Evolutionary conservation across 2,888 invertebrate species (phyloP), one percentile per base, ranked within the genome.

Genomic region (Platycnemis pennipes): DNA sequence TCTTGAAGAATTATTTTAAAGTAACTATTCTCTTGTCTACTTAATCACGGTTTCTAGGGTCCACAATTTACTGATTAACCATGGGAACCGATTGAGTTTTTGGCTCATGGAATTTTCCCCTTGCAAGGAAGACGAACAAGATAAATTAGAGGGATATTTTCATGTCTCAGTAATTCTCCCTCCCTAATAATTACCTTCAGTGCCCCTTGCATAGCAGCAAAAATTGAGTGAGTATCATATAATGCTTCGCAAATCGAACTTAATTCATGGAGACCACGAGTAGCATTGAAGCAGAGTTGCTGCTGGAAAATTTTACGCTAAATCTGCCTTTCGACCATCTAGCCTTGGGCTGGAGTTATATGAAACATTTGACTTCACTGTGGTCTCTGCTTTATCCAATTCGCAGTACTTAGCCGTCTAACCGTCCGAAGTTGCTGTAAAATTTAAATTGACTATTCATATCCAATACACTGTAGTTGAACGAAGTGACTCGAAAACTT

Each of bases 21-120:
- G 63, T 11, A 63, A 44, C 44, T 63, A 69, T 69, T 63, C 37
- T 91, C 63, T 63, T 5, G 44, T 26, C n/a, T 63, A 69, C 37
- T 37, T 91, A n/a, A 37, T 89, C 37, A 37, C 89, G 89, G 53
- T 89, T 89, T 89, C 89, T 53, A 53, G 53, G 56, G 42, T 89
- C 56, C 89, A 89, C 42, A 56, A 56, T 69, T 91, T 63, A 37
- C 63, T 45, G 63, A 42, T 37, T 19, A 91, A 63, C 89, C 53
- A 37, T 56, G 53, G 56, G 42, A 89, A 56, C 89, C 89, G 89
- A 89, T 22, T 19, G 22, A 89, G 53, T 56, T 22, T 2, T 86
- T 44, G 86, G 87, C 26, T 87, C 45, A 46, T 46, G 87, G n/a
- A 22, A 91, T 89, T 37, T 37, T 42, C 56, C 53, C 53, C 26